Conservation (phyloP, 1,140 invertebrate genomes). For the Diachasmimorpha longicaudata region DNA sequence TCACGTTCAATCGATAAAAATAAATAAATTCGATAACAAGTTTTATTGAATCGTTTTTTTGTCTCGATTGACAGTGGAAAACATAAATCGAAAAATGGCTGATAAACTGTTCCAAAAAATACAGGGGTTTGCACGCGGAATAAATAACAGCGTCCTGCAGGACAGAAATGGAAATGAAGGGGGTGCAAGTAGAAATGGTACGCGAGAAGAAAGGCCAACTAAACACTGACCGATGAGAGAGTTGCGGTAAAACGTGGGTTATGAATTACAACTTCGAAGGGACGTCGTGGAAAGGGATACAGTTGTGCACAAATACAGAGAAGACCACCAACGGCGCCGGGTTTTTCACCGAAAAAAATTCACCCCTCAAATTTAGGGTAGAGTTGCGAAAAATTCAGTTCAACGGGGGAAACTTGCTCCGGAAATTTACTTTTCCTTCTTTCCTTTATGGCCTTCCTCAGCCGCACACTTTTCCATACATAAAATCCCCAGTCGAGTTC, state of each 20-base stretch:
- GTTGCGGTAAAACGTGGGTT: constrained; percentile 38
- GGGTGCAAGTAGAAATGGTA: not conserved
- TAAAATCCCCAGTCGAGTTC: not conserved
- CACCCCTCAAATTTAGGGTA: not conserved
- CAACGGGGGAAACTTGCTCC: not conserved
- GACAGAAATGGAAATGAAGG: not conserved
- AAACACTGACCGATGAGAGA: not conserved
- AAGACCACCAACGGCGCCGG: not conserved
- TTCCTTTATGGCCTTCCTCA: not conserved
- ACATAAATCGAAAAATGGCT: constrained; percentile 41
- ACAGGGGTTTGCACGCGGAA: constrained; percentile 36
- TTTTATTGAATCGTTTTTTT: not conserved
- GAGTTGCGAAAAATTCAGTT: not conserved
- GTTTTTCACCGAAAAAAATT: not conserved
- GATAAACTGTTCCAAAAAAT: constrained; percentile 43
- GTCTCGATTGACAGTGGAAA: not conserved
- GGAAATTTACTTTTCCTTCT: constrained; percentile 37
- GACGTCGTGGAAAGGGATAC: constrained; percentile 12
- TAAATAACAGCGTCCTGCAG: constrained; percentile 34
- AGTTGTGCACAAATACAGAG: not conserved
- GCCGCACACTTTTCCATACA: not conserved
- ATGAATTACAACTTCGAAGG: constrained; percentile 38
- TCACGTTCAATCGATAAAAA: not conserved
- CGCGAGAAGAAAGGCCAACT: constrained; percentile 8
- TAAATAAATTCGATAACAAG: not conserved